phyloP scores from a whole-genome alignment of 2,888 invertebrate species.

The Yponomeuta malinellus region DNA sequence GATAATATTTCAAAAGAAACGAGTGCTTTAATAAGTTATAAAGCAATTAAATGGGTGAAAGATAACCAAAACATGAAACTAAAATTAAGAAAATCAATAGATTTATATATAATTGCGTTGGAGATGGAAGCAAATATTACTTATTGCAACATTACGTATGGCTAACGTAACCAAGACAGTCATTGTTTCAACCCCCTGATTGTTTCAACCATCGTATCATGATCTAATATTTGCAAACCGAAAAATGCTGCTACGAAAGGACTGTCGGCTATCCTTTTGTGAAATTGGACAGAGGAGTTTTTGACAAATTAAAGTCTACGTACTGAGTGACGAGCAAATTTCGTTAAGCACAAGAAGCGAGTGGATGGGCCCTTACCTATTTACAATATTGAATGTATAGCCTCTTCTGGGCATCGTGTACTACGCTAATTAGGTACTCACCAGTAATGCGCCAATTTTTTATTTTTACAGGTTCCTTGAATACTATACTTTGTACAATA shows the following conservation, averaged over 20 bases:
- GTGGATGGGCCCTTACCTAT: constrained; percentile 48
- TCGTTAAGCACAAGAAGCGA: constrained; percentile 59
- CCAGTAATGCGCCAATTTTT: constrained; percentile 75
- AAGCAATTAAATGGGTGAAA: too few species aligned
- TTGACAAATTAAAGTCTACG: background rate
- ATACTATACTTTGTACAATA: constrained; percentile 73
- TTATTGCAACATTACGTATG: background rate
- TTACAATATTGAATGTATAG: constrained; percentile 59
- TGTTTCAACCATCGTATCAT: background rate
- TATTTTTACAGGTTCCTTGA: constrained; percentile 55
- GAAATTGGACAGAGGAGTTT: background rate
- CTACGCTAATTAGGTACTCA: constrained; percentile 76
- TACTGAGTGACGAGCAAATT: constrained; percentile 29
- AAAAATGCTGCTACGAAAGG: background rate
- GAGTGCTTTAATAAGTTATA: too few species aligned
- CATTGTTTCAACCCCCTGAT: background rate
- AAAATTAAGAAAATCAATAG: too few species aligned
- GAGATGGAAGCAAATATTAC: too few species aligned
- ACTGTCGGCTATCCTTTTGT: background rate
- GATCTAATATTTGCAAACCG: background rate
- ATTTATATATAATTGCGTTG: too few species aligned
- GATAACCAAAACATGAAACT: too few species aligned
- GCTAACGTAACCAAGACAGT: background rate
- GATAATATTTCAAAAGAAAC: too few species aligned
- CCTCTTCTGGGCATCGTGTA: constrained; percentile 64